phyloP scores from a whole-genome alignment of 2,113 vertebrate genomes.

The Alosa alosa region DNA sequence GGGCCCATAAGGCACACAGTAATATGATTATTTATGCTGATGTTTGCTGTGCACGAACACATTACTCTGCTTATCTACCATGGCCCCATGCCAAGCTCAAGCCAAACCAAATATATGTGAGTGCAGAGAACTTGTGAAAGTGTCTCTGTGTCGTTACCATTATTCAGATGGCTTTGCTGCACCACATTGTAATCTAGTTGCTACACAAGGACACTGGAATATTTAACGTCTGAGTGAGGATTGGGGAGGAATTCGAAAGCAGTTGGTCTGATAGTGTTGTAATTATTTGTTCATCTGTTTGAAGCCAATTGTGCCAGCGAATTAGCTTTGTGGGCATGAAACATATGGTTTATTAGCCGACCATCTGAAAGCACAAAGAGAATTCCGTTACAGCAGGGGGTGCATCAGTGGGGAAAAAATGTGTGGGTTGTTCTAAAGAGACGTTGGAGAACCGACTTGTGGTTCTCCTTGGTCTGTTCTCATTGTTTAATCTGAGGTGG shows the following conservation, averaged over 20 bases:
- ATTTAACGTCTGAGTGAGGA: neutral
- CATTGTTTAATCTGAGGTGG: neutral
- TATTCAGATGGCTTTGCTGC: neutral
- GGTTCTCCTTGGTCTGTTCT: neutral
- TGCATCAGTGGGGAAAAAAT: neutral
- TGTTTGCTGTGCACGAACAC: neutral
- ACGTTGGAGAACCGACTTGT: neutral
- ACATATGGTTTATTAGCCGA: constrained; percentile 7
- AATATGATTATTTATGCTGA: neutral
- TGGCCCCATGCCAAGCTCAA: neutral
- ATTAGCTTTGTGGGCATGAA: neutral
- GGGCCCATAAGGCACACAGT: neutral
- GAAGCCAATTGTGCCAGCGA: neutral
- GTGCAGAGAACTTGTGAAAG: no score
- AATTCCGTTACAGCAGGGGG: neutral
- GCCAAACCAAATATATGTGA: neutral
- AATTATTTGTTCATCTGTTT: constrained; percentile 6
- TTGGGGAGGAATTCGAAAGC: neutral
- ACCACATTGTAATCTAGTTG: neutral
- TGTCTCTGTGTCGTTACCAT: neutral
- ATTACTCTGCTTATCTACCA: neutral
- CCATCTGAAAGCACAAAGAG: neutral
- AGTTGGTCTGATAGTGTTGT: neutral
- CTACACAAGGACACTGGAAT: constrained; percentile 1
- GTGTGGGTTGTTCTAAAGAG: neutral